phyloP scores from a whole-genome alignment of 2,888 invertebrate species.

The Volucella zonaria region DNA sequence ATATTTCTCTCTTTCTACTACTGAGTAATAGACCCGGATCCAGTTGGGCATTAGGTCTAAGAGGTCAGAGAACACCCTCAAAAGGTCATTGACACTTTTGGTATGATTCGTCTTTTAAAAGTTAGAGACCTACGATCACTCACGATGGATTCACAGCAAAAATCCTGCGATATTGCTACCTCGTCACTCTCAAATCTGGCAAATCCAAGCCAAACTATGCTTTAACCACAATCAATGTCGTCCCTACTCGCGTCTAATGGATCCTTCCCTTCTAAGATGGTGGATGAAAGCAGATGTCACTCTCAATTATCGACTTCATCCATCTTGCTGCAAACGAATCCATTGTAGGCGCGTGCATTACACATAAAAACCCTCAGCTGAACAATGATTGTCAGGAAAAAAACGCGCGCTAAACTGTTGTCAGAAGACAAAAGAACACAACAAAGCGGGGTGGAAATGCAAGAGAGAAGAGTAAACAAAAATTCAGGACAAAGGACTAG shows the following conservation, averaged over 20 bases:
- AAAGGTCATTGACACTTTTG: too few species aligned
- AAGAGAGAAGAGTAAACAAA: constrained; percentile 3
- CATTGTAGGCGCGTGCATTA: neutral
- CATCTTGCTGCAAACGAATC: constrained; percentile 34
- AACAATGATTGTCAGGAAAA: constrained; percentile 44
- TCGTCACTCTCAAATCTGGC: too few species aligned
- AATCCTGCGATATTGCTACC: too few species aligned
- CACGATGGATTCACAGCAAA: too few species aligned
- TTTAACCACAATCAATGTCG: constrained; percentile 3
- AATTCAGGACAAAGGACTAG: constrained; percentile 53
- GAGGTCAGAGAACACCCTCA: too few species aligned
- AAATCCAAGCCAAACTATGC: neutral
- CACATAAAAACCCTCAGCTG: neutral
- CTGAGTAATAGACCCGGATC: too few species aligned
- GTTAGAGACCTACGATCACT: too few species aligned
- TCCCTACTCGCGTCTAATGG: too few species aligned
- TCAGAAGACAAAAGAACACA: constrained; percentile 32
- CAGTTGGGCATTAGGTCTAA: too few species aligned
- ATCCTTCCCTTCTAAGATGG: constrained; percentile 5
- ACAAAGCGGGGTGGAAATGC: constrained; percentile 2
- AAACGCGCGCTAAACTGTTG: constrained; percentile 20
- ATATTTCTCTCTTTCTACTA: too few species aligned
- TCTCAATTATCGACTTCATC: constrained; percentile 57
- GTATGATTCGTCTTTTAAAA: too few species aligned
- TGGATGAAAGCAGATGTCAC: constrained; percentile 33